These are phyloP conservation scores for Pycnonotus jocosus DNA, from an alignment of 2,113 vertebrate species.

Conservation along the genomic window DNA sequence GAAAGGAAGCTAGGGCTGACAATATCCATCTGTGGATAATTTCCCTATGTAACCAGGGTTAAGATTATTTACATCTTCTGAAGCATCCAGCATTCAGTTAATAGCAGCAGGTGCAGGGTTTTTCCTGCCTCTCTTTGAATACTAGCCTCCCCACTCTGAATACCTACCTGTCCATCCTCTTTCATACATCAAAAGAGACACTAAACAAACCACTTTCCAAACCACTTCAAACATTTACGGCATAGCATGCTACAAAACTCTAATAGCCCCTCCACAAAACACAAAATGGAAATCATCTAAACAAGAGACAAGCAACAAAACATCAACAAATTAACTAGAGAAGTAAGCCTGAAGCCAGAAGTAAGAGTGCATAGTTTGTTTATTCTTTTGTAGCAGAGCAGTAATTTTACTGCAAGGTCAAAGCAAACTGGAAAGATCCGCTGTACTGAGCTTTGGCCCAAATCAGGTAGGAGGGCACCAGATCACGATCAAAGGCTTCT, in stretches of 20 bases:
- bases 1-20: not conserved
- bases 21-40: not conserved
- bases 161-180: not conserved
- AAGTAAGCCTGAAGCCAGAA: not conserved
- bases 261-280: not conserved
- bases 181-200: not conserved
- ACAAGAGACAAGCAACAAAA: not conserved
- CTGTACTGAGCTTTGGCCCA: not conserved
- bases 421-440: not conserved
- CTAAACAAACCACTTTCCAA: not conserved
- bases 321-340: not conserved
- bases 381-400: not conserved
- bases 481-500: not conserved
- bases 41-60: not conserved
- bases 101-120: rapidly evolving
- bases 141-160: not conserved
- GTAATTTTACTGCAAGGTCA: not conserved
- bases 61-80: not conserved
- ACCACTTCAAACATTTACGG: not conserved
- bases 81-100: not conserved
- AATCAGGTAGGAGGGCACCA: not conserved
- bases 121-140: not conserved
- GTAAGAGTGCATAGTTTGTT: not conserved
- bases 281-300: not conserved
- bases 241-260: not conserved